phyloP scores from a whole-genome alignment of 2,113 vertebrate species.

The Scolopax mira region DNA sequence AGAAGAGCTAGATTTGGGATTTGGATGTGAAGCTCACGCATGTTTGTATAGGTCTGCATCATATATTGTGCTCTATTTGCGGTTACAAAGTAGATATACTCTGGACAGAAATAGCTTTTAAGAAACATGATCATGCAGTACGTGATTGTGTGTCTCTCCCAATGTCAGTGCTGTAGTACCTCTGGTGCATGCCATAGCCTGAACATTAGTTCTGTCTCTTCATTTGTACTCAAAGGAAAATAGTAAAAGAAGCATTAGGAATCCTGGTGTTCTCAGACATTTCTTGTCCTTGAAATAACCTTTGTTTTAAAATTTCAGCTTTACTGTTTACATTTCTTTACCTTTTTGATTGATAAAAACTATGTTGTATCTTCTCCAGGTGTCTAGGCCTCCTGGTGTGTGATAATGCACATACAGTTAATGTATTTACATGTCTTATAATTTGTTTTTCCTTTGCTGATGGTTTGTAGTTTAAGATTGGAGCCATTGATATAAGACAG shows the following conservation, averaged over 20 bases:
- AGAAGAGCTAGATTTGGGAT: neutral
- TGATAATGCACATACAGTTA: neutral
- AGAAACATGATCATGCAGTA: neutral
- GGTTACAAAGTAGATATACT: neutral
- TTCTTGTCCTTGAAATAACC: neutral
- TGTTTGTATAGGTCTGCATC: neutral
- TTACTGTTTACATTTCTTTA: neutral
- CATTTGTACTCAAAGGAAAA: neutral
- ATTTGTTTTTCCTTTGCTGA: neutral
- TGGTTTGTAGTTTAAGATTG: neutral
- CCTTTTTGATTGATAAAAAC: neutral
- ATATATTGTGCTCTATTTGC: neutral
- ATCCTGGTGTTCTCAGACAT: neutral
- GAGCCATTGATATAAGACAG: neutral
- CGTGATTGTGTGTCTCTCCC: accelerated
- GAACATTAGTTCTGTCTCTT: neutral
- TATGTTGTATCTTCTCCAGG: neutral
- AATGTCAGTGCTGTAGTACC: accelerated
- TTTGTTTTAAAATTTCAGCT: neutral
- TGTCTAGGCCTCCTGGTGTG: neutral
- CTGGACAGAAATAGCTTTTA: neutral
- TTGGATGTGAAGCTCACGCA: neutral
- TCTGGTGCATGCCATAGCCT: neutral
- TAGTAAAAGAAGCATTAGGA: neutral
- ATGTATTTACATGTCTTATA: neutral